Evolutionary conservation across 2,113 vertebrate genomes (phyloP).

Genomic region (Turnix velox): DNA sequence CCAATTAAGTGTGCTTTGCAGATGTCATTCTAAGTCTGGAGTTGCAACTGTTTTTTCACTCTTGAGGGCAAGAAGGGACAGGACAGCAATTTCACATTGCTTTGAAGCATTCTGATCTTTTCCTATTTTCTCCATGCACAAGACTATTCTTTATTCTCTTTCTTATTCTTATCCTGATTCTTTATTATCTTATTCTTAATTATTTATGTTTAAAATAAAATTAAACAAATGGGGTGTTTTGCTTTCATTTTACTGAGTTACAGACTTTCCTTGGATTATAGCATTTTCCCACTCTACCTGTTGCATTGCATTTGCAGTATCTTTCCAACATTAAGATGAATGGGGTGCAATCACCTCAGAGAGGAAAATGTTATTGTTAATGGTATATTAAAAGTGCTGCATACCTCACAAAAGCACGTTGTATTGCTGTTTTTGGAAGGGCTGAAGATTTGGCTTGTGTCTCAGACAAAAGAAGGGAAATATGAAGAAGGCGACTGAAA

Average conservation of each 20-base stretch:
- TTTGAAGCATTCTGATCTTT: not conserved
- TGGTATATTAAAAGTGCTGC: not conserved
- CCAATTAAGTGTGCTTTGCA: not conserved
- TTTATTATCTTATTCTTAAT: not conserved
- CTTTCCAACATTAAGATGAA: not conserved
- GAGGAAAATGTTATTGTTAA: not conserved
- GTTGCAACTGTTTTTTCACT: not conserved
- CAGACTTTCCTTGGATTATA: not conserved
- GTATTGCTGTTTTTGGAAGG: not conserved
- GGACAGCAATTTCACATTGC: not conserved
- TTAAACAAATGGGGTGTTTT: not conserved
- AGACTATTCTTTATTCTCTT: not conserved
- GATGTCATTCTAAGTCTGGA: not conserved
- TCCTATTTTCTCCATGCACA: fast-evolving
- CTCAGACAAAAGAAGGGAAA: not conserved
- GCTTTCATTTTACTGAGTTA: not conserved
- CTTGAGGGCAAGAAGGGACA: not conserved
- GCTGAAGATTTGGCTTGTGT: not conserved
- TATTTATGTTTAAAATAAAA: not conserved
- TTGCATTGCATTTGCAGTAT: not conserved
- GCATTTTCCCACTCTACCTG: not conserved
- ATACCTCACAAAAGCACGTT: not conserved
- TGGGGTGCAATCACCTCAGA: not conserved
- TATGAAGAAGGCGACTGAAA: not conserved
- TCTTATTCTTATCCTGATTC: too few species aligned